These are phyloP conservation scores for Frieseomelitta varia DNA, from an alignment of 1,140 invertebrate genomes.

Conservation along the genomic window DNA sequence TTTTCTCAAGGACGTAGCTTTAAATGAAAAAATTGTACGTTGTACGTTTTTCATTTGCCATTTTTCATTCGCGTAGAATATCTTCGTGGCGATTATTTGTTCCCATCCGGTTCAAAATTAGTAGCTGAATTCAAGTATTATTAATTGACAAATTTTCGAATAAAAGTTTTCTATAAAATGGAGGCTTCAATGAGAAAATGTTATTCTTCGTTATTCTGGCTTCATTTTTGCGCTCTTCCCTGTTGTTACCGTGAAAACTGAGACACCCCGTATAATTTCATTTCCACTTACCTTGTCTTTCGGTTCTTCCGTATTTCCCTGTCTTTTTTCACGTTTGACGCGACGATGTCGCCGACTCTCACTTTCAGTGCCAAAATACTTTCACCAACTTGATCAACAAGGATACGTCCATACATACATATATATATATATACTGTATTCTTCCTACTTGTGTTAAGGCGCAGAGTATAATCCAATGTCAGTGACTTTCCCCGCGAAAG, in stretches of 20 bases:
- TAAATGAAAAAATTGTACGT: too few species aligned
- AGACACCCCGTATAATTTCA: neutral
- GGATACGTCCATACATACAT: slow-evolving; percentile 22
- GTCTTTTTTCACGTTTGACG: slow-evolving; percentile 12
- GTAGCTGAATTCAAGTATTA: too few species aligned
- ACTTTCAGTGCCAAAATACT: slow-evolving; percentile 71
- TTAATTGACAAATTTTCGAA: too few species aligned
- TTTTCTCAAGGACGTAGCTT: too few species aligned
- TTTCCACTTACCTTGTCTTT: neutral
- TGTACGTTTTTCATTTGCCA: too few species aligned
- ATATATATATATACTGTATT: slow-evolving; percentile 13
- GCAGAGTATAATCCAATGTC: slow-evolving; percentile 46
- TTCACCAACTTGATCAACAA: slow-evolving; percentile 57
- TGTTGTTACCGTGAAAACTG: too few species aligned
- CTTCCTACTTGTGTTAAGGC: slow-evolving; percentile 35
- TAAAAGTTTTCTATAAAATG: too few species aligned
- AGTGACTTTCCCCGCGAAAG: slow-evolving; percentile 60
- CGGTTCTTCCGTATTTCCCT: slow-evolving; percentile 30
- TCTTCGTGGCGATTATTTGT: too few species aligned
- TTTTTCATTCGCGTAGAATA: too few species aligned
- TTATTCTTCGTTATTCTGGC: neutral
- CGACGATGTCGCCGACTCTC: slow-evolving; percentile 54
- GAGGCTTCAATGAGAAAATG: too few species aligned
- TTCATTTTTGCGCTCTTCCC: too few species aligned
- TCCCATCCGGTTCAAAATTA: too few species aligned